These are phyloP conservation scores for Sebastes steindachneri DNA, from an alignment of 2,797 vertebrate species.

Conservation along the genomic window DNA sequence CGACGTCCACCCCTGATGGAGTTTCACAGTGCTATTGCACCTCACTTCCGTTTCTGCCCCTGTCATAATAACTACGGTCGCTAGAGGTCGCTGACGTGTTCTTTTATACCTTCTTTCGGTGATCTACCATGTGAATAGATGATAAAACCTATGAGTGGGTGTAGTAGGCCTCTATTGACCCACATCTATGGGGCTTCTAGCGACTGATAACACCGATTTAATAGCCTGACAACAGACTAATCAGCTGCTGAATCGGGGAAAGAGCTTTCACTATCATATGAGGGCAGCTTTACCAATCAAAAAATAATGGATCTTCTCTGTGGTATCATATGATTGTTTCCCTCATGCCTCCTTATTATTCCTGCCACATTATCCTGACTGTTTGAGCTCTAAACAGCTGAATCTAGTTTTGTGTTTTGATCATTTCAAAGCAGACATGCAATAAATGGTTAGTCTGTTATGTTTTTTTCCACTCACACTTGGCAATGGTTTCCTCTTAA, in stretches of 20 bases:
- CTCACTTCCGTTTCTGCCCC: too few relatives aligned
- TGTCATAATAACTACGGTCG: too few relatives aligned
- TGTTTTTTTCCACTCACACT: slow-evolving; percentile 4
- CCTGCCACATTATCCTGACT: background rate
- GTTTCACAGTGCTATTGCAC: too few relatives aligned
- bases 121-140: too few relatives aligned
- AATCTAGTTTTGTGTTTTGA: background rate
- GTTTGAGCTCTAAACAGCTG: background rate
- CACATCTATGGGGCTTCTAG: too few relatives aligned
- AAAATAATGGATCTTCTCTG: background rate
- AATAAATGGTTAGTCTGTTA: slow-evolving; percentile 38
- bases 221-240: too few relatives aligned
- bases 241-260: background rate
- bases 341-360: slow-evolving; percentile 13
- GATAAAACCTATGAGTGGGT: too few relatives aligned
- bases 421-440: slow-evolving; percentile 22
- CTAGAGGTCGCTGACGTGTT: too few relatives aligned
- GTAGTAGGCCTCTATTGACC: too few relatives aligned
- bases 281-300: slow-evolving; percentile 12
- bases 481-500: background rate
- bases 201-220: too few relatives aligned
- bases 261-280: background rate
- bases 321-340: background rate
- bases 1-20: too few relatives aligned
- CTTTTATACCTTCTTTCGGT: too few relatives aligned